Conservation (phyloP, 2,113 vertebrate species). For the Cheilinus undulatus region DNA sequence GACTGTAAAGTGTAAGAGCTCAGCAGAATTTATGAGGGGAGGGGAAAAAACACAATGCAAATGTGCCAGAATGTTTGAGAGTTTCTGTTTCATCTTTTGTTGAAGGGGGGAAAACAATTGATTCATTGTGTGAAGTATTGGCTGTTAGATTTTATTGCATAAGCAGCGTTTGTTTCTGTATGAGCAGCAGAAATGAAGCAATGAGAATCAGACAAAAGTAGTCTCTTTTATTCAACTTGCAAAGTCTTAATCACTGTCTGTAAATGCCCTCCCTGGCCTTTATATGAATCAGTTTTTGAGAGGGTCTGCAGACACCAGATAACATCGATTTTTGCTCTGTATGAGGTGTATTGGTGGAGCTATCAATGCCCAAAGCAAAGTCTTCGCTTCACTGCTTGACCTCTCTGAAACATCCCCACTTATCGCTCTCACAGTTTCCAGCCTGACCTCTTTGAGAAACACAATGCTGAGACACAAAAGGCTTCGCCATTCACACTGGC, state of each 20-base stretch:
- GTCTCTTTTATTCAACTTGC: not conserved
- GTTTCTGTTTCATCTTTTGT: slow-evolving; percentile 54
- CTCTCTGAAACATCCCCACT: slow-evolving; percentile 53
- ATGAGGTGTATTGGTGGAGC: slow-evolving; percentile 49
- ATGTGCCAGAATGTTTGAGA: slow-evolving; percentile 49
- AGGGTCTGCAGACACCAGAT: slow-evolving; percentile 52
- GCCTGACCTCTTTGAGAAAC: slow-evolving; percentile 47
- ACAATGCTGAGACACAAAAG: slow-evolving; percentile 67
- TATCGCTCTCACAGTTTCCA: slow-evolving; percentile 51
- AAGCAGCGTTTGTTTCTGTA: not conserved
- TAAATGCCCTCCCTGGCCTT: not conserved
- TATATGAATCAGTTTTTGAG: slow-evolving; percentile 13
- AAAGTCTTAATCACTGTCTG: slow-evolving; percentile 1
- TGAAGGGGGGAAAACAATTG: slow-evolving; percentile 33
- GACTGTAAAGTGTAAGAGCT: slow-evolving; percentile 62
- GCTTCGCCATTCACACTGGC: slow-evolving; percentile 72
- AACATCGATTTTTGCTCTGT: slow-evolving; percentile 54
- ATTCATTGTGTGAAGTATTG: slow-evolving; percentile 24
- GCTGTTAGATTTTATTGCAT: slow-evolving; percentile 7
- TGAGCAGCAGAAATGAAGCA: not conserved
- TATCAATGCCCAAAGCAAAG: slow-evolving; percentile 60
- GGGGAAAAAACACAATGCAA: slow-evolving; percentile 50
- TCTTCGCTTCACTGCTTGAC: slow-evolving; percentile 57
- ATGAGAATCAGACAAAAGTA: not conserved
- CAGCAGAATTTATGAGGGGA: slow-evolving; percentile 58